phyloP scores from a whole-genome alignment of 2,888 invertebrate genomes.

The Pimpla rufipes region DNA sequence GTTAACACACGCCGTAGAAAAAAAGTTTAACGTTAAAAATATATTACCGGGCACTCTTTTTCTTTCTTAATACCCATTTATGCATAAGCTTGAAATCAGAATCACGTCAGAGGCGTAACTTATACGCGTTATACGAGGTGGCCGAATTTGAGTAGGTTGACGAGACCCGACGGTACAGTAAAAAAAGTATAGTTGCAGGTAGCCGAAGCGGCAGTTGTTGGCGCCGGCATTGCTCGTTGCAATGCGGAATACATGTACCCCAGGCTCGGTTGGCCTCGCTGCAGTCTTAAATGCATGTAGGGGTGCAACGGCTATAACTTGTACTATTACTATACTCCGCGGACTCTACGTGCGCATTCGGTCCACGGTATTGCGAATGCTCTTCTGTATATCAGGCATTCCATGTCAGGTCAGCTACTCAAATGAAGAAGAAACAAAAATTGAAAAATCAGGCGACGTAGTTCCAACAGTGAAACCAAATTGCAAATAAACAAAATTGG shows the following conservation, averaged over 20 bases:
- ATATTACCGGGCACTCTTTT: not conserved
- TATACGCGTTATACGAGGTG: slow-evolving; percentile 41
- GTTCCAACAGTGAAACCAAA: too few species aligned
- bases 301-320: not conserved
- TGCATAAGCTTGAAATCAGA: slow-evolving; percentile 59
- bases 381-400: not conserved
- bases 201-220: slow-evolving; percentile 37
- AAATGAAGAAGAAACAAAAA: too few species aligned
- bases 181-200: slow-evolving; percentile 71
- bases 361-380: not conserved
- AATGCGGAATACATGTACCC: slow-evolving; percentile 63
- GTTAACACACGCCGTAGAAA: not conserved
- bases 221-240: slow-evolving; percentile 55
- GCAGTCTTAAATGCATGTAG: slow-evolving; percentile 44
- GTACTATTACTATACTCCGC: not conserved
- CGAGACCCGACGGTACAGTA: slow-evolving; percentile 72
- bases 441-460: too few species aligned
- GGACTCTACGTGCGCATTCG: not conserved
- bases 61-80: not conserved
- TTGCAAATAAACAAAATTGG: too few species aligned
- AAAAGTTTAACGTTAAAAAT: not conserved
- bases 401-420: too few species aligned
- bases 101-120: slow-evolving; percentile 57
- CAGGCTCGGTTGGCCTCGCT: slow-evolving; percentile 23
- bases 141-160: slow-evolving; percentile 54